These are phyloP conservation scores for Loriculus beryllinus DNA, from an alignment of 2,797 vertebrate species.

Conservation along the genomic window DNA sequence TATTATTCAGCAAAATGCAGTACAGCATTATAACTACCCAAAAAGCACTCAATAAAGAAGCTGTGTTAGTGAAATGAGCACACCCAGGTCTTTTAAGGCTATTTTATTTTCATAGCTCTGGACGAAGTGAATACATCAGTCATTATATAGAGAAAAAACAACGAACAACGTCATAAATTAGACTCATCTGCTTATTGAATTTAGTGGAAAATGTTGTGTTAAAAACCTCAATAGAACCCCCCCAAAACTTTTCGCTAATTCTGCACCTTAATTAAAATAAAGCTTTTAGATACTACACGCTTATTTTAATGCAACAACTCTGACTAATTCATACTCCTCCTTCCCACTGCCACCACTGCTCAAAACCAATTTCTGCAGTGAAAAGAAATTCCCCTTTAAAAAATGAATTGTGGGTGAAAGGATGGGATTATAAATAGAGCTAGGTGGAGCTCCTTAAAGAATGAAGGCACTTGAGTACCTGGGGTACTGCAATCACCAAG, in stretches of 20 bases:
- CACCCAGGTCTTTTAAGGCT: neutral
- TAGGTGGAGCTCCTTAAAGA: constrained; percentile 29
- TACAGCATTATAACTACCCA: neutral
- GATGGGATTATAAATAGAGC: constrained; percentile 52
- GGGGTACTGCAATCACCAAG: neutral
- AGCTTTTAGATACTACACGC: neutral
- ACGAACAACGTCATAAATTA: neutral
- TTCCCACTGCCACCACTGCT: constrained; percentile 11
- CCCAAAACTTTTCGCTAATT: neutral
- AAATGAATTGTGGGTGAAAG: constrained; percentile 44
- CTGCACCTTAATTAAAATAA: neutral
- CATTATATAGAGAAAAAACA: neutral
- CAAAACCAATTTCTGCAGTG: neutral
- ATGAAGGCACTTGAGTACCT: neutral
- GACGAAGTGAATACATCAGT: neutral
- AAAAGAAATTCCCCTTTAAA: constrained; percentile 43
- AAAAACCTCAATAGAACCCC: neutral
- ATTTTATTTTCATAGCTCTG: neutral
- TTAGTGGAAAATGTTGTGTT: neutral
- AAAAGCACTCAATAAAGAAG: neutral
- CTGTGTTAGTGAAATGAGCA: neutral
- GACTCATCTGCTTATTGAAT: neutral
- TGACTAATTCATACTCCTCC: neutral
- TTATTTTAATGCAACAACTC: constrained; percentile 29
- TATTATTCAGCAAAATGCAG: neutral